Evolutionary conservation across 2,888 invertebrate genomes (phyloP).

Genomic region (Mythimna pallens): DNA sequence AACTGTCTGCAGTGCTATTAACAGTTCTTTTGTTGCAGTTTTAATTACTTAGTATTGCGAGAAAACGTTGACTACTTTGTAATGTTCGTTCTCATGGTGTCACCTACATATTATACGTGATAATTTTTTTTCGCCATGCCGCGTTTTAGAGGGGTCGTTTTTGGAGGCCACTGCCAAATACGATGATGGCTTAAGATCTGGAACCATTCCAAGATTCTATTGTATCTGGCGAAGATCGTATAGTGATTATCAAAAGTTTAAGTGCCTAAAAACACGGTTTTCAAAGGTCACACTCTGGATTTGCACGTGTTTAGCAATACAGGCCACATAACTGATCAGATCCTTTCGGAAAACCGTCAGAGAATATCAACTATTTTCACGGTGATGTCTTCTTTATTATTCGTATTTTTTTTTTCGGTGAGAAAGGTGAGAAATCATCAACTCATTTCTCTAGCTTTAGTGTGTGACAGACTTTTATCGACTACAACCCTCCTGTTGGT

Average conservation of each 20-base stretch:
- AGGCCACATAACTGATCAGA: background rate
- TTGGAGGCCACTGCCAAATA: background rate
- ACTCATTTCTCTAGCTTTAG: background rate
- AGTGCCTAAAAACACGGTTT: background rate
- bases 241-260: background rate
- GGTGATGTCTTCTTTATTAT: background rate
- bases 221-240: background rate
- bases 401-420: background rate
- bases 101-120: no score
- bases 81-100: background rate
- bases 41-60: slow-evolving; percentile 12
- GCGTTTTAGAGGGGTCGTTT: background rate
- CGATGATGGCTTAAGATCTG: background rate
- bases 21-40: slow-evolving; percentile 32
- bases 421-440: background rate
- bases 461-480: no score
- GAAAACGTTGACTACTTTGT: background rate
- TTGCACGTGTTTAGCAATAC: background rate
- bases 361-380: background rate
- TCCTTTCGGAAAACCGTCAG: background rate
- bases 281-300: background rate
- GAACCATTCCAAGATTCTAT: slow-evolving; percentile 8
- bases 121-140: background rate
- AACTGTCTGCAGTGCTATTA: slow-evolving; percentile 19
- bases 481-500: background rate